Base-by-base conservation (phyloP, 1,140 invertebrate species). In the Danaus plexippus region DNA sequence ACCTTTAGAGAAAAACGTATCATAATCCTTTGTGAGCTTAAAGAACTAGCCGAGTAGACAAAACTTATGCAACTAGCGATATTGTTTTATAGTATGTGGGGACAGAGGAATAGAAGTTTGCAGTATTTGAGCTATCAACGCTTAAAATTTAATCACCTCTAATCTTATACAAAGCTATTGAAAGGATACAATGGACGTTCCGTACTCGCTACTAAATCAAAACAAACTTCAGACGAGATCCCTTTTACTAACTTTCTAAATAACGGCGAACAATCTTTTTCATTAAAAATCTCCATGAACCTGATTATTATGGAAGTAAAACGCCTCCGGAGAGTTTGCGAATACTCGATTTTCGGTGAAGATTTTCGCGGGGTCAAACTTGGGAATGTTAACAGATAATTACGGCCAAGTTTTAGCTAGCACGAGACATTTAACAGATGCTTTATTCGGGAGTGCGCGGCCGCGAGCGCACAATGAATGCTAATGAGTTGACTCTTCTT, bases 301-400 rank as follows among this genome's bases (percentile, higher is more conserved):
- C 71, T 75, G 78, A 86, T 85, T 83, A 84, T 85, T 84, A 84
- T 75, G 70, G 70, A 74, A 77, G 77, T 73, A 79, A 79, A 82
- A 76, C 76, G 75, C 80, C 79, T 73, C 74, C 75, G 76, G 80
- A 73, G 71, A 69, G 66, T 76, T 79, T 69, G 71, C 58, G 61
- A 72, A 64, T 67, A 68, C 69, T 62, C 74, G 76, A 73, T 71
- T 79, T 72, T 67, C 66, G 68, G 59, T 63, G 50, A 75, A 80
- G 79, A 82, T 83, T 81, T 76, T 71, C 73, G 74, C 77, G 79
- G 75, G 78, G 80, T 83, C 80, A 80, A 82, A 86, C 75, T 84
- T 86, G 71, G 74, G 75, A 84, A 86, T 86, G 80, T 86, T 86
- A 84, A 84, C 83, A 86, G 80, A 86, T 86, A 85, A 86, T 86